Base-by-base conservation (phyloP, 2,113 vertebrate genomes). In the Poecile atricapillus region DNA sequence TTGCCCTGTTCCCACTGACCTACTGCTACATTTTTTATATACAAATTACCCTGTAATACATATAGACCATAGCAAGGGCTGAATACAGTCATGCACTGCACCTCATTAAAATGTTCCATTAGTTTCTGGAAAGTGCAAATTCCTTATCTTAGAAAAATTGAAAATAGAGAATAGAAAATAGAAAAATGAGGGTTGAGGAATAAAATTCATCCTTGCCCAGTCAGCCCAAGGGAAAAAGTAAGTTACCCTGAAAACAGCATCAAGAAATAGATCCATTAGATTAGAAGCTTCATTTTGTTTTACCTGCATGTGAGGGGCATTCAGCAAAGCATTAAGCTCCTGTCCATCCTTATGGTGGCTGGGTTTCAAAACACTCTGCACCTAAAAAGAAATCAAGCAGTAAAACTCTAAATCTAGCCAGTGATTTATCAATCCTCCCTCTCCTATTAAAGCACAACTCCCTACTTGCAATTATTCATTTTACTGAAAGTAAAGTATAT, bases 221-320 rank as follows among this genome's bases (percentile, higher is more conserved):
- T 25, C 37, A 77, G 20, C 14, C 31, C 37, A 74, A 55, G 9
- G 55, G 10, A 52, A 56, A 53, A 28, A 56, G 39, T 3, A 70
- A 67, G 20, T 52, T 55, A 71, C 2, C 60, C 3, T 68, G 25
- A 85, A 86, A 90, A 81, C 28, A 80, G 21, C 37, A 89, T 28
- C 31, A 71, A 70, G 28, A 68, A 81, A 81, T 19, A 70, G 5
- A 63, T n/a, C 15, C 33, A 30, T 35, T 49, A 78, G 18, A 80
- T 53, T 11, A 30, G 6, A 84, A 50, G 24, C 33, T 79, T n/a
- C 4, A 28, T 64, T 63, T 71, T 67, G 23, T 89, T 95, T 86
- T 98, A 99, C 99, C 98, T 99, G 98, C 87, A 99, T 97, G 87
- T 99, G 98, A 88, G 99, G 98, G 27, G 98, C 97, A 97, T 97